These are phyloP conservation scores for Bombus impatiens DNA, from an alignment of 1,140 invertebrate genomes.

Conservation along the genomic window DNA sequence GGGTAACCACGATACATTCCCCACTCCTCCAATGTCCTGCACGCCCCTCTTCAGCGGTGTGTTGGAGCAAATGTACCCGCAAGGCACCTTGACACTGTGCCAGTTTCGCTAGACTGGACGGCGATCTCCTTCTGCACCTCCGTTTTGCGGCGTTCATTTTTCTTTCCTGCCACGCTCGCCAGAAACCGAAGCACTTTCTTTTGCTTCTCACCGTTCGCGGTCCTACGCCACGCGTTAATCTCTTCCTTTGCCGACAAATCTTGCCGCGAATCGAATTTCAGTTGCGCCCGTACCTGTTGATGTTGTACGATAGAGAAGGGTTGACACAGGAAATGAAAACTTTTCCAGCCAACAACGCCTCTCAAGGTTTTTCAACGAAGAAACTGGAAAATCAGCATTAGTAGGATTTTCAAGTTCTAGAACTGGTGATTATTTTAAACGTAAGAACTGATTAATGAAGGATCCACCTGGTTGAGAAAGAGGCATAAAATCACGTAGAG, in stretches of 20 bases:
- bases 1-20: constrained; percentile 10
- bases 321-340: not conserved
- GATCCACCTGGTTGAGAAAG: not conserved
- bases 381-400: not conserved
- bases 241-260: not conserved
- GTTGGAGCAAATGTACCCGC: constrained; percentile 35
- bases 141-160: constrained; percentile 47
- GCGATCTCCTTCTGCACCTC: constrained; percentile 37
- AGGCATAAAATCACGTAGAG: not conserved
- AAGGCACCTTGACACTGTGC: constrained; percentile 77
- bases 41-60: constrained; percentile 17
- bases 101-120: constrained; percentile 71
- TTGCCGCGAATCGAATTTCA: not conserved
- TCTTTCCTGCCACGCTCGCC: constrained; percentile 28
- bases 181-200: not conserved
- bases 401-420: not conserved
- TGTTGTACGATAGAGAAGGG: not conserved
- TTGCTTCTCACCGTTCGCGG: not conserved
- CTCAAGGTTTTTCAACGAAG: not conserved
- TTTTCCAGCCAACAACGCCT: not conserved
- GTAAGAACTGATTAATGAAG: not conserved
- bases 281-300: not conserved
- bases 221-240: too few species aligned
- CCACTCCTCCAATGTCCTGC: not conserved
- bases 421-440: not conserved